Evolutionary conservation across 2,113 vertebrate genomes (phyloP), one percentile per base, ranked within the genome.

Genomic region (Bufo gargarizans): DNA sequence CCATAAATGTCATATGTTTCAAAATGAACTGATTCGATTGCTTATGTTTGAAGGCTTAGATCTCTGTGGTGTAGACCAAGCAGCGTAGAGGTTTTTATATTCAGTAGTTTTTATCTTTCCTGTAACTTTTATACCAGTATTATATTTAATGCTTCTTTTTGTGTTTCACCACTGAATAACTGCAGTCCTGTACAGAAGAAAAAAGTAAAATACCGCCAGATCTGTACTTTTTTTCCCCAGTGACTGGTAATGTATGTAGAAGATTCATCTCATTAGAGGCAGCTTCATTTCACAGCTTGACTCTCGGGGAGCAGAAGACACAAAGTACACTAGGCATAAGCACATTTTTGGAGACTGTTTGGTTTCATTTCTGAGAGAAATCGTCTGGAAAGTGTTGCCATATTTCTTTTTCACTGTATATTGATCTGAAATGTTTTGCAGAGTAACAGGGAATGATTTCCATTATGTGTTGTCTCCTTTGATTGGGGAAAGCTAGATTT

Each of bases 341-440:
- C 56, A 58, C 8, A 58, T 58, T 58, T 33, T 58, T 14, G 43
- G 59, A 65, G n/a, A 56, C n/a, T 56, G 69, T 85, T 74, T 76
- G 45, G 69, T 76, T 45, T 85, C 45, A 85, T 85, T 85, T 76
- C 50, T 8, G 33, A n/a, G 10, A 33, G 63, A 45, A 43, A 20
- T 7, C 78, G 49, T 78, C 22, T 71, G 69, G 43, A 84, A n/a
- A 81, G 12, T 47, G 33, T 45, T 49, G 8, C 59, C 56, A 61
- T 61, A 63, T 19, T 63, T 63, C 43, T n/a, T 10, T 49, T 63
- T 19, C 9, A 19, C 45, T 16, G 58, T 45, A 65, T 61, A 82
- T 47, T 20, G 80, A 9, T 45, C 33, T 61, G 56, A 10, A 65
- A n/a, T 16, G n/a, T 63, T 55, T 82, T 82, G 80, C 58, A 47